Conservation (phyloP, 1,140 invertebrate genomes). For the Littorina saxatilis region DNA sequence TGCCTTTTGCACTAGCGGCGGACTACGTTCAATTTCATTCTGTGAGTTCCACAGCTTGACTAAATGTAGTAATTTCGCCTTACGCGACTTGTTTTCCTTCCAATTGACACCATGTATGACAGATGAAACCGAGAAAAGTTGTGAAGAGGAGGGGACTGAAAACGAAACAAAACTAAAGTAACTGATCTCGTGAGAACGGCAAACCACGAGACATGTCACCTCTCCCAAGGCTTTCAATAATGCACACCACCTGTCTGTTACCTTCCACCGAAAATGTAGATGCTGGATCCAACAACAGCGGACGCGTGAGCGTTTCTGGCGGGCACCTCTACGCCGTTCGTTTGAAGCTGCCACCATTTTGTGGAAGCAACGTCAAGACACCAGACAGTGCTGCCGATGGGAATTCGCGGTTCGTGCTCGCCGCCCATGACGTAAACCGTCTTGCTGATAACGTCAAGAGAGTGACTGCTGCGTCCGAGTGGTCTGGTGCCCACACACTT, state of each 20-base stretch:
- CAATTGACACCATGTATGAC: too few species aligned
- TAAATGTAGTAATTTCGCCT: too few species aligned
- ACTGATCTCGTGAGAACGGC: too few species aligned
- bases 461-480: slow-evolving; percentile 53
- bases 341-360: slow-evolving; percentile 44
- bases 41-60: too few species aligned
- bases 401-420: slow-evolving; percentile 52
- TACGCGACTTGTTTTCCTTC: too few species aligned
- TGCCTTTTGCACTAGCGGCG: too few species aligned
- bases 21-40: too few species aligned
- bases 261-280: slow-evolving; percentile 60
- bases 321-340: not conserved
- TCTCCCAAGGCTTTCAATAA: too few species aligned
- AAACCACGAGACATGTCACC: too few species aligned
- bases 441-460: slow-evolving; percentile 43
- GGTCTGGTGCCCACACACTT: slow-evolving; percentile 37
- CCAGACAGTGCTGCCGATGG: slow-evolving; percentile 53
- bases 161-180: too few species aligned
- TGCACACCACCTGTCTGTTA: slow-evolving; percentile 30
- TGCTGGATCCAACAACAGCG: slow-evolving; percentile 38
- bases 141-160: too few species aligned
- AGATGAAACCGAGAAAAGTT: too few species aligned
- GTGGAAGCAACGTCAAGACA: slow-evolving; percentile 40
- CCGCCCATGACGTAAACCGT: slow-evolving; percentile 57
- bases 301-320: slow-evolving; percentile 41